Evolutionary conservation across 2,888 invertebrate genomes (phyloP).

Genomic region (Phorcus lineatus): DNA sequence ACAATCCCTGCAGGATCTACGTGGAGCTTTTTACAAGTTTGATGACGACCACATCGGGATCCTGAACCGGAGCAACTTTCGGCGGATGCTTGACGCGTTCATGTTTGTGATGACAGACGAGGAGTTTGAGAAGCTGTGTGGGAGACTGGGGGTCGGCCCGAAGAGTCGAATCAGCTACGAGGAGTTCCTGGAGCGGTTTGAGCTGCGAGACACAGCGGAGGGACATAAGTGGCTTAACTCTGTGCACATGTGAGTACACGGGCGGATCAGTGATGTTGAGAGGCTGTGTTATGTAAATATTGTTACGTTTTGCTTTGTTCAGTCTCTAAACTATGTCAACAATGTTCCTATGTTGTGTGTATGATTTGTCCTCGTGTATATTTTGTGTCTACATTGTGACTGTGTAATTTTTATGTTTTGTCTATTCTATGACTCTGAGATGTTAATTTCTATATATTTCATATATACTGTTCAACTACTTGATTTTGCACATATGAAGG

Average conservation of each 20-base stretch:
- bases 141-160: constrained; percentile 60
- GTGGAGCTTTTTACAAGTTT: constrained; percentile 74
- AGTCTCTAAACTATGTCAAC: too few relatives aligned
- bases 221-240: constrained; percentile 74
- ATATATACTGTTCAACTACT: too few relatives aligned
- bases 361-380: too few relatives aligned
- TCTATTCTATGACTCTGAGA: too few relatives aligned
- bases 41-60: constrained; percentile 70
- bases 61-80: constrained; percentile 68
- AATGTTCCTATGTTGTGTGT: too few relatives aligned
- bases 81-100: constrained; percentile 70
- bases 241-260: constrained; percentile 63
- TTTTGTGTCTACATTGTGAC: too few relatives aligned
- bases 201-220: constrained; percentile 68
- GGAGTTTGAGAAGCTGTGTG: constrained; percentile 71
- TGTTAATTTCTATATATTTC: too few relatives aligned
- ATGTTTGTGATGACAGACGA: constrained; percentile 68
- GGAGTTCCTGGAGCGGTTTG: constrained; percentile 71
- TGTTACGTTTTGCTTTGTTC: too few relatives aligned
- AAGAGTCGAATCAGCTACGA: constrained; percentile 64
- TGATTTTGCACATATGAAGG: too few relatives aligned
- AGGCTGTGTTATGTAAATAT: too few relatives aligned
- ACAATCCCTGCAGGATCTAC: constrained; percentile 62
- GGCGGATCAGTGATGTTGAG: too few relatives aligned
- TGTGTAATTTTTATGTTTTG: too few relatives aligned